Base-by-base conservation (phyloP, 2,797 vertebrate species). In the Borostomias antarcticus region DNA sequence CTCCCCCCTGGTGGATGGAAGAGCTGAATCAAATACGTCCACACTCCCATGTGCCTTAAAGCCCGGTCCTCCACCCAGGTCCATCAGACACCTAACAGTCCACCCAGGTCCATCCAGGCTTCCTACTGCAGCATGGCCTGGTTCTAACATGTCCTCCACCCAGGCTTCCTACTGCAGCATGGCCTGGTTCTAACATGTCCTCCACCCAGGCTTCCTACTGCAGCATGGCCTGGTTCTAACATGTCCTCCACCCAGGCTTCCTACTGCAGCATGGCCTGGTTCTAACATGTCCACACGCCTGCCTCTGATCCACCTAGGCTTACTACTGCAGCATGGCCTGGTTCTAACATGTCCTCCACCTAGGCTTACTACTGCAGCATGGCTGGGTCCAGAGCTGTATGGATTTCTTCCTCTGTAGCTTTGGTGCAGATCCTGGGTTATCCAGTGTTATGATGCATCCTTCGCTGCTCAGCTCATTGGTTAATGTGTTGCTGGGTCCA, bases 1-100 rank as follows among this genome's bases (percentile, higher is more conserved):
- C n/a, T n/a, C n/a, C n/a, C 47, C 33, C 8, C 73, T 76, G 72
- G 62, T 66, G 67, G 6, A 62, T n/a, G 61, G 58, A 62, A 64
- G 71, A 63, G 59, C 56, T 64, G 35, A 57, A 70, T 78, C n/a
- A 26, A 58, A 50, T 40, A 8, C 58, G 25, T 63, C 52, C 35
- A 19, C n/a, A 45, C 69, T 83, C 73, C 69, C 29, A 79, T 80
- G 90, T 92, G 91, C 91, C 90, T 92, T 92, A 91, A 69, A 72
- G 82, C 64, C 73, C 56, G 58, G 59, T 85, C 78, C 71, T 64
- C 73, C 30, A 17, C 57, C 10, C 10, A 28, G 57, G n/a, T n/a
- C n/a, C n/a, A n/a, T n/a, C n/a, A n/a, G n/a, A n/a, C n/a, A n/a
- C n/a, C n/a, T n/a, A n/a, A n/a, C n/a, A n/a, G n/a, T n/a, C n/a